phyloP scores from a whole-genome alignment of 2,113 vertebrate genomes.

The Tyrannus savana region DNA sequence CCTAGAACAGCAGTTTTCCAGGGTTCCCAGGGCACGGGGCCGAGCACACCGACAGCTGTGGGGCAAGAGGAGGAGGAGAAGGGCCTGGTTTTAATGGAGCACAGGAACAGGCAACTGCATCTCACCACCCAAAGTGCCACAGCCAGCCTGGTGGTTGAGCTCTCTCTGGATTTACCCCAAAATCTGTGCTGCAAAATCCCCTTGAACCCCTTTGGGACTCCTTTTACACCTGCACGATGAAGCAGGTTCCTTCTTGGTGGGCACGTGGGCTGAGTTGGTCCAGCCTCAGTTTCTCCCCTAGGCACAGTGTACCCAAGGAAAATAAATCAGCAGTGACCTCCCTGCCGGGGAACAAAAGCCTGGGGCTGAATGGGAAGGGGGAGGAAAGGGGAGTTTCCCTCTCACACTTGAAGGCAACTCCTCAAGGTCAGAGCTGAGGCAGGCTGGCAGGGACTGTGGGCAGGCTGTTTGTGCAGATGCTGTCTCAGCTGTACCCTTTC shows the following conservation, averaged over 20 bases:
- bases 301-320: not conserved
- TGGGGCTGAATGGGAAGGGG: not conserved
- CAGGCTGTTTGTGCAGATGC: conserved; percentile 52
- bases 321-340: not conserved
- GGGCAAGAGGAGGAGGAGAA: not conserved
- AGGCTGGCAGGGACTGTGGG: conserved; percentile 25
- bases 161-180: not conserved
- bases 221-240: not conserved
- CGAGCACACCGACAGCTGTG: not conserved
- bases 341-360: not conserved
- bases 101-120: not conserved
- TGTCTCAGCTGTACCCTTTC: conserved; percentile 51
- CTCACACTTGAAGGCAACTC: not conserved
- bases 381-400: conserved; percentile 7
- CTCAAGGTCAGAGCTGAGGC: conserved; percentile 49
- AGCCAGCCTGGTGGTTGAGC: not conserved
- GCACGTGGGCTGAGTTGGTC: not conserved
- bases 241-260: not conserved
- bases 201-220: not conserved
- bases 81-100: not conserved
- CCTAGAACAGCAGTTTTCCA: not conserved
- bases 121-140: not conserved
- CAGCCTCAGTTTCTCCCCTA: not conserved
- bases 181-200: not conserved
- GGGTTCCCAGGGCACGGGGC: not conserved